phyloP scores from a whole-genome alignment of 2,797 vertebrate species.

The Mormyrops boulengeri region DNA sequence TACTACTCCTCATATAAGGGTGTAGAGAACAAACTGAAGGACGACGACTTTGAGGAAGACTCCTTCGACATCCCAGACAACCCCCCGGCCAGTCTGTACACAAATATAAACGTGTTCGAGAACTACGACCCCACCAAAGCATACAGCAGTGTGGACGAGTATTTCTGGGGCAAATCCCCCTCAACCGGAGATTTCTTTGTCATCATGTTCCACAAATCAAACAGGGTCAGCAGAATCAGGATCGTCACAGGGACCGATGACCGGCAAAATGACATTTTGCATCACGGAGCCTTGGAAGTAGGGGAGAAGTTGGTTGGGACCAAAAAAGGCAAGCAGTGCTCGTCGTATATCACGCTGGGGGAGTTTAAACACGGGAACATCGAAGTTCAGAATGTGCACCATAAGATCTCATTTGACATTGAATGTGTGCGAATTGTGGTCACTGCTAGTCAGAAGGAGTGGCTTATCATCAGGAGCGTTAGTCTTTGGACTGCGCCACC shows the following conservation, averaged over 20 bases:
- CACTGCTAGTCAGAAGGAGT: conserved; percentile 87
- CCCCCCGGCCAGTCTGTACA: conserved; percentile 82
- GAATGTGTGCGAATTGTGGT: conserved; percentile 88
- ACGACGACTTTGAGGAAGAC: conserved; percentile 96
- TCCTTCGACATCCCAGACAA: conserved; percentile 93
- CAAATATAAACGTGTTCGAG: conserved; percentile 94
- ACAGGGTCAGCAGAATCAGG: conserved; percentile 85
- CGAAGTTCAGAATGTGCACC: conserved; percentile 82
- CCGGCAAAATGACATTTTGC: conserved; percentile 86
- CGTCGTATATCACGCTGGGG: conserved; percentile 79
- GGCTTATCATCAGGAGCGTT: conserved; percentile 92
- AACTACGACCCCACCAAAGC: conserved; percentile 89
- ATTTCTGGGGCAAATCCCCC: conserved; percentile 93
- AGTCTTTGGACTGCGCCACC: conserved; percentile 88
- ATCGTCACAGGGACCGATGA: conserved; percentile 90
- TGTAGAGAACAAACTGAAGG: conserved; percentile 92
- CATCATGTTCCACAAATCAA: conserved; percentile 81
- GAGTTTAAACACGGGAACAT: conserved; percentile 92
- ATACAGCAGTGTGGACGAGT: conserved; percentile 89
- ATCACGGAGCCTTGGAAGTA: conserved; percentile 85
- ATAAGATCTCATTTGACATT: conserved; percentile 87
- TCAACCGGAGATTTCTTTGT: conserved; percentile 82
- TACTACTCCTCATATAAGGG: conserved; percentile 97
- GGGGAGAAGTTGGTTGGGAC: conserved; percentile 75
- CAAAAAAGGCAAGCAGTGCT: conserved; percentile 80